Conservation (phyloP, 2,113 vertebrate genomes). For the Patagioenas fasciata region DNA sequence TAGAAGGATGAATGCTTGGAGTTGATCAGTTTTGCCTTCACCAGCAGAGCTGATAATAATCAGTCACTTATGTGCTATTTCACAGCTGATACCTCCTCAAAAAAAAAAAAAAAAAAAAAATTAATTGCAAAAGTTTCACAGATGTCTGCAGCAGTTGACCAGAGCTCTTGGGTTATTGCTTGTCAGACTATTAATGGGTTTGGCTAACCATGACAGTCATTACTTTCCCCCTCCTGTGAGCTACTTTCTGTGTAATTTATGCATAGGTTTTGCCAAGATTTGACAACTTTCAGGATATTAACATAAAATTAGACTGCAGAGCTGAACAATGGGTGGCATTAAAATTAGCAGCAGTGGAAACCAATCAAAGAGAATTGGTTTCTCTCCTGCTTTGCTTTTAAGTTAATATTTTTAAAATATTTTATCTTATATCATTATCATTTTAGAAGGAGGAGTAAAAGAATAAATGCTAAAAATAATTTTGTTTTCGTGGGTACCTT, state of each 20-base stretch:
- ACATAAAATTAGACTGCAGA: conserved; percentile 85
- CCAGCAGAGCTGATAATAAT: conserved; percentile 71
- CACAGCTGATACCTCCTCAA: conserved; percentile 75
- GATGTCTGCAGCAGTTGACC: conserved; percentile 85
- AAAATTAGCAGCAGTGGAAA: conserved; percentile 81
- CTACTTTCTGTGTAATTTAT: conserved; percentile 88
- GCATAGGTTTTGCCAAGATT: conserved; percentile 87
- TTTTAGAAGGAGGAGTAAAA: conserved; percentile 18
- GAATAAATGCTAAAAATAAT: neutral
- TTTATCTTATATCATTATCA: conserved; percentile 13
- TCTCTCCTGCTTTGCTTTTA: conserved; percentile 65
- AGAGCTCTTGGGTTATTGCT: conserved; percentile 84
- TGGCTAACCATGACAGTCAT: conserved; percentile 86
- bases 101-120: conserved; percentile 67
- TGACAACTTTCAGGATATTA: conserved; percentile 88
- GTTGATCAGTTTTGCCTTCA: conserved; percentile 36
- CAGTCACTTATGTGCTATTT: conserved; percentile 72
- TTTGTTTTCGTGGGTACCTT: neutral
- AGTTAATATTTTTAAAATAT: conserved; percentile 55
- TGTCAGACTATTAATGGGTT: conserved; percentile 86
- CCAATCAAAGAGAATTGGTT: conserved; percentile 75
- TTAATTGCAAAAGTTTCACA: conserved; percentile 85
- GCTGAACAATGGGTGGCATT: conserved; percentile 84
- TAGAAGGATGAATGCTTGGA: conserved; percentile 38
- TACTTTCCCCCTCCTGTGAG: conserved; percentile 85